Percentiles rank a stretch among this genome's conserved stretches.
phyloP scores from a whole-genome alignment of 2,888 invertebrate species.

The Lottia scabra region DNA sequence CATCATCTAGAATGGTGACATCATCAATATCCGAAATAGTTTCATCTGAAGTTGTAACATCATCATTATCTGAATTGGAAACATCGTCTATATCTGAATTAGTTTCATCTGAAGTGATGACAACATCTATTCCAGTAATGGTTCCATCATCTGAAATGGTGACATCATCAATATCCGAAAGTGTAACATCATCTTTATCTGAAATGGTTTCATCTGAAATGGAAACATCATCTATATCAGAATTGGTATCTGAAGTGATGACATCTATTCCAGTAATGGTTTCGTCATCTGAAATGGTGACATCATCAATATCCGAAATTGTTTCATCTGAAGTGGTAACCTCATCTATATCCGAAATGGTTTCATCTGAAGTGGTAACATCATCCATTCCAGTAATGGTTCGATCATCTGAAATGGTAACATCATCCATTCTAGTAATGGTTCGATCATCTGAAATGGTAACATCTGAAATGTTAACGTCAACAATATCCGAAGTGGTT shows the following conservation, averaged over 20 bases:
- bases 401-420: not conserved
- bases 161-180: constrained; percentile 2
- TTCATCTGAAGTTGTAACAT: not conserved
- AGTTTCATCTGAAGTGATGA: not conserved
- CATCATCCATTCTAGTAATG: not conserved
- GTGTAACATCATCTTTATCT: not conserved
- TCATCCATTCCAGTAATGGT: not conserved
- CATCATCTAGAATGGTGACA: not conserved
- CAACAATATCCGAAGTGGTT: not conserved
- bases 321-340: not conserved
- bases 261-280: not conserved
- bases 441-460: not conserved
- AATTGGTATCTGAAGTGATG: not conserved
- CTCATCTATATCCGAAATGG: not conserved
- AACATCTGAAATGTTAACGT: too few species aligned
- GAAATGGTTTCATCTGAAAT: not conserved
- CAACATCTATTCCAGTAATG: not conserved
- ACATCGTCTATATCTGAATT: not conserved
- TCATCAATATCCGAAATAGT: not conserved
- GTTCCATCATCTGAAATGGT: not conserved
- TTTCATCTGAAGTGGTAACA: not conserved
- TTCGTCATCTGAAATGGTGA: not conserved
- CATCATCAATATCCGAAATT: not conserved
- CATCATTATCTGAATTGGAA: not conserved
- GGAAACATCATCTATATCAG: not conserved